phyloP scores from a whole-genome alignment of 2,888 invertebrate genomes.

The Eledone cirrhosa region DNA sequence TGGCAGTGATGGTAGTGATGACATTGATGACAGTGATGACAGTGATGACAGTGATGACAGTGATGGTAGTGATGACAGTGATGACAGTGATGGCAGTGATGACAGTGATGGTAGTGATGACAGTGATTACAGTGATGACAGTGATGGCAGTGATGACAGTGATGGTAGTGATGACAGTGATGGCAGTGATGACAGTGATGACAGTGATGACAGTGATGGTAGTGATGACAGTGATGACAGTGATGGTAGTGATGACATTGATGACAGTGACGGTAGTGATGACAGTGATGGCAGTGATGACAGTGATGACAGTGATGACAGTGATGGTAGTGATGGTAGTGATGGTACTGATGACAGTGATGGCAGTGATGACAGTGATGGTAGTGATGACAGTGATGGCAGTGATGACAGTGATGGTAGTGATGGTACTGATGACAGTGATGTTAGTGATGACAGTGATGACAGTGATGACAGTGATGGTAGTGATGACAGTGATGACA shows the following conservation, averaged over 20 bases:
- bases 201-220: neutral
- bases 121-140: too few species aligned
- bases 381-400: neutral
- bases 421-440: constrained; percentile 5
- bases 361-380: neutral
- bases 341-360: constrained; percentile 4
- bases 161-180: constrained; percentile 1
- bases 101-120: constrained; percentile 9
- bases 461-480: neutral
- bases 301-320: constrained; percentile 4
- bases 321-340: neutral
- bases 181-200: neutral
- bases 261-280: too few species aligned
- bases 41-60: constrained; percentile 5
- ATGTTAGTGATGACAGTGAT: too few species aligned
- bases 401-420: neutral
- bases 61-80: neutral
- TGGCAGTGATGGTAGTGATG: constrained; percentile 12
- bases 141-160: constrained; percentile 14
- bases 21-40: constrained; percentile 4
- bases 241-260: too few species aligned
- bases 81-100: constrained; percentile 16
- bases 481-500: neutral
- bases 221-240: too few species aligned
- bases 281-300: neutral